A percentile compares a stretch with the other conserved stretches of the same genome.
Conservation (phyloP, 2,888 invertebrate species). For the Catocala nupta region DNA sequence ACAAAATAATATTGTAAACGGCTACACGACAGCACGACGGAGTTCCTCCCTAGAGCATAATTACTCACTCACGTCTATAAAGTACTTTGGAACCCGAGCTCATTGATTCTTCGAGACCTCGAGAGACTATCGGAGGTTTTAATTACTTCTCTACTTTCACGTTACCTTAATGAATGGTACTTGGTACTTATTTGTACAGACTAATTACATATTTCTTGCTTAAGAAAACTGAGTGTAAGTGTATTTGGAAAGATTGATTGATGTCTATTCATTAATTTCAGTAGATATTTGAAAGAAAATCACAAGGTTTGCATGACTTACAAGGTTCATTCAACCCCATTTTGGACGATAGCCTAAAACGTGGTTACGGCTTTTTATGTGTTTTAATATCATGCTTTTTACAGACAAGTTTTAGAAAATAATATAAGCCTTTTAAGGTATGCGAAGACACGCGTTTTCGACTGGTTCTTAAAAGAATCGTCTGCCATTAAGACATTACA, state of each 20-base stretch:
- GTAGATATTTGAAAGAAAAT: background rate
- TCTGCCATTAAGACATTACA: constrained; percentile 34
- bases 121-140: background rate
- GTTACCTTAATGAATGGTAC: background rate
- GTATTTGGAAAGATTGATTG: too few relatives aligned
- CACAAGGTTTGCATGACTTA: constrained; percentile 3
- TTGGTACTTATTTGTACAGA: too few relatives aligned
- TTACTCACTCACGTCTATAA: constrained; percentile 5
- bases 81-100: background rate
- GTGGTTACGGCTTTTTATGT: background rate
- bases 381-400: background rate
- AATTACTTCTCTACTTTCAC: constrained; percentile 1
- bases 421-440: background rate
- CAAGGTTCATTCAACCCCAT: constrained; percentile 12
- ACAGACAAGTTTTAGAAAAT: background rate
- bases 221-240: too few relatives aligned
- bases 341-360: constrained; percentile 3
- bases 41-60: constrained; percentile 6
- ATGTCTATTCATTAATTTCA: background rate
- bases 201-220: too few relatives aligned
- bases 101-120: constrained; percentile 17
- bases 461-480: constrained; percentile 9
- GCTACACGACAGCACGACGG: background rate
- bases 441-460: constrained; percentile 24
- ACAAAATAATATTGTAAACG: background rate